Base-by-base conservation (phyloP, 2,888 invertebrate genomes). In the Craniophora ligustri region DNA sequence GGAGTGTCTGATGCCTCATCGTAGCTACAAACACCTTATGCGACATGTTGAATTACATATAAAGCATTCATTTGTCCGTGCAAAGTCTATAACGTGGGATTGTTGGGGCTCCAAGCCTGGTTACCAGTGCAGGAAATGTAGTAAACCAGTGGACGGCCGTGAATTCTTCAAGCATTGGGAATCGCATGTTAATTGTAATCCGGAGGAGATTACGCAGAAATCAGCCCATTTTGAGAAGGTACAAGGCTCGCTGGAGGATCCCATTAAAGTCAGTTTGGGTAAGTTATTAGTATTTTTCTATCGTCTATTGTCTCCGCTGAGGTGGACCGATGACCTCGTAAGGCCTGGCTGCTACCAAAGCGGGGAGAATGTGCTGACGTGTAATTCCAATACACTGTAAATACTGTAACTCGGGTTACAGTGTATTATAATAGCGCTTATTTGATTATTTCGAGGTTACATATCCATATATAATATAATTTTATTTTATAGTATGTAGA, bases 131-230 rank as follows among this genome's bases (percentile, higher is more conserved):
- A 75, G 55, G 0, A 30, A 23, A 0, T 85, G 85, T 11, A 19
- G 15, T 0, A 2, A 38, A 0, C 14, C 23, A 0, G 61, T 84
- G 0, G 3, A 3, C 0, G 2, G 8, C 0, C 1, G 2, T 0
- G 32, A 72, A 0, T 76, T 76, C n/a, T 85, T 87, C 16, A 0
- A 14, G 0, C 88, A 88, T 18, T 88, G 85, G 85, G 87, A 87
- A 31, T 1, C 8, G 0, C 88, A 88, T 41, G 15, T 86, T 0
- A 38, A 15, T 3, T 7, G 7, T 0, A 16, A 7, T 0, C 15
- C 28, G 0, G 4, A 14, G 4, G 0, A 2, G 5, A 5, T 4
- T 8, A 16, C 21, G 4, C n/a, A n/a, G n/a, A n/a, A n/a, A n/a
- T n/a, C n/a, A n/a, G n/a, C n/a, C n/a, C n/a, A n/a, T n/a, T n/a